Evolutionary conservation across 30 jellyfish, hydroid and myxozoan genomes (phyloP).

Genomic region (Sanderia malayensis): DNA sequence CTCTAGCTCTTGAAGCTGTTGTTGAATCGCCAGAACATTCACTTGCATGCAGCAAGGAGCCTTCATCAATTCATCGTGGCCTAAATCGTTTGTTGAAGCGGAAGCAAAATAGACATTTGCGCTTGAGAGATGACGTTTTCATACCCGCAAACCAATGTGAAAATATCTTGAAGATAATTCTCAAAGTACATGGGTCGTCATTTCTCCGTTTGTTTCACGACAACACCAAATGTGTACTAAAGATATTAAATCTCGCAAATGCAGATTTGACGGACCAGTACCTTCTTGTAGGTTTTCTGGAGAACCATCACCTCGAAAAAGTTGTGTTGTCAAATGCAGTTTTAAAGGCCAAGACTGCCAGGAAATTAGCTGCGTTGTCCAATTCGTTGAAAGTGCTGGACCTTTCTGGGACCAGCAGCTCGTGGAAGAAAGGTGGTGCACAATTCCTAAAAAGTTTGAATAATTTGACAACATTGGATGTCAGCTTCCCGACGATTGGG

Average conservation of each 20-base stretch:
- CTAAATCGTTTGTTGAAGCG: too few species aligned
- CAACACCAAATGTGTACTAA: slow-evolving; percentile 35
- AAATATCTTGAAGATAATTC: slow-evolving; percentile 35
- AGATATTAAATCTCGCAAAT: slow-evolving; percentile 44
- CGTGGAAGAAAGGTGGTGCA: slow-evolving; percentile 16
- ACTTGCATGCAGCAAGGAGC: too few species aligned
- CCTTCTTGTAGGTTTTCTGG: slow-evolving; percentile 26
- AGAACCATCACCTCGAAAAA: slow-evolving; percentile 42
- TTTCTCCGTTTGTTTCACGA: slow-evolving; percentile 46
- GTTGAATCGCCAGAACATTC: too few species aligned
- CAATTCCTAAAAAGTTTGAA: not conserved
- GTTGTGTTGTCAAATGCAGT: slow-evolving; percentile 31
- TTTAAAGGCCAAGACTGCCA: slow-evolving; percentile 18
- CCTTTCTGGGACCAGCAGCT: slow-evolving; percentile 52
- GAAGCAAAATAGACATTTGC: too few species aligned
- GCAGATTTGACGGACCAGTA: slow-evolving; percentile 25
- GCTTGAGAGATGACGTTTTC: slow-evolving; percentile 34
- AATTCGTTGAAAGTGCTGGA: slow-evolving; percentile 27
- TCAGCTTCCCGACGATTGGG: not conserved
- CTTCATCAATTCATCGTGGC: too few species aligned
- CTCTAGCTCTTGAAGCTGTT: too few species aligned
- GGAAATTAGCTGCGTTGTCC: slow-evolving; percentile 19
- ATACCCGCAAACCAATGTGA: slow-evolving; percentile 64
- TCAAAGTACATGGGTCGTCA: not conserved
- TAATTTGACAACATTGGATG: slow-evolving; percentile 22